phyloP scores from a whole-genome alignment of 2,797 vertebrate species.

The Lacerta bilineata region DNA sequence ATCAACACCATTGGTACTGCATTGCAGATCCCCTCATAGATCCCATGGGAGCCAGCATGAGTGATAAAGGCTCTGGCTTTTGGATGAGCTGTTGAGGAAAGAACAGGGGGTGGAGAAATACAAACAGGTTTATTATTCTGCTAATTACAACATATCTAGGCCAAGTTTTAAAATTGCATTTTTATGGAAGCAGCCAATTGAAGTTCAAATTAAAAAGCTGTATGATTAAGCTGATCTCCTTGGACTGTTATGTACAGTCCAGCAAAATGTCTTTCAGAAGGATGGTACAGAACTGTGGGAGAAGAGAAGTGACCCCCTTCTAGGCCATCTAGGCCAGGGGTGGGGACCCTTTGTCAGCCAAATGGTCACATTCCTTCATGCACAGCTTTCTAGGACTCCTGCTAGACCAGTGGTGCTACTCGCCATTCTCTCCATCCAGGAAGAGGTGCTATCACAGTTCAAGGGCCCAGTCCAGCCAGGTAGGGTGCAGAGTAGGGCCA shows the following conservation, averaged over 20 bases:
- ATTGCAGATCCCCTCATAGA: slow-evolving; percentile 93
- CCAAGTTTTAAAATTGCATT: background rate
- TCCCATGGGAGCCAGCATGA: slow-evolving; percentile 90
- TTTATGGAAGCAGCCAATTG: background rate
- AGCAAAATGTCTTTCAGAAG: background rate
- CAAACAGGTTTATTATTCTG: background rate
- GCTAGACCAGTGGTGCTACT: too few relatives aligned
- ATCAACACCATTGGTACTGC: slow-evolving; percentile 92
- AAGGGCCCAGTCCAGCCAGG: too few relatives aligned
- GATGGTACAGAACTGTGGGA: background rate
- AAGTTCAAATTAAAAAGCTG: background rate
- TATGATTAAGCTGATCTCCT: background rate
- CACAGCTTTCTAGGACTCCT: too few relatives aligned
- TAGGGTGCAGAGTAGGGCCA: too few relatives aligned
- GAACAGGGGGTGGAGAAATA: slow-evolving; percentile 10
- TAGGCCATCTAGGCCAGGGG: too few relatives aligned
- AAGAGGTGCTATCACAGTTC: too few relatives aligned
- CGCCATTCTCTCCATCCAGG: too few relatives aligned
- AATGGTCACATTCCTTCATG: too few relatives aligned
- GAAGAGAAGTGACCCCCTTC: background rate
- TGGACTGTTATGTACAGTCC: background rate
- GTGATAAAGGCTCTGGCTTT: slow-evolving; percentile 92
- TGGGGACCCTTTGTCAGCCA: too few relatives aligned
- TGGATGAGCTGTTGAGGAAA: slow-evolving; percentile 80
- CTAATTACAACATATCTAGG: background rate